These are phyloP conservation scores for Orchesella cincta DNA, from an alignment of 1,140 invertebrate species.

Conservation along the genomic window DNA sequence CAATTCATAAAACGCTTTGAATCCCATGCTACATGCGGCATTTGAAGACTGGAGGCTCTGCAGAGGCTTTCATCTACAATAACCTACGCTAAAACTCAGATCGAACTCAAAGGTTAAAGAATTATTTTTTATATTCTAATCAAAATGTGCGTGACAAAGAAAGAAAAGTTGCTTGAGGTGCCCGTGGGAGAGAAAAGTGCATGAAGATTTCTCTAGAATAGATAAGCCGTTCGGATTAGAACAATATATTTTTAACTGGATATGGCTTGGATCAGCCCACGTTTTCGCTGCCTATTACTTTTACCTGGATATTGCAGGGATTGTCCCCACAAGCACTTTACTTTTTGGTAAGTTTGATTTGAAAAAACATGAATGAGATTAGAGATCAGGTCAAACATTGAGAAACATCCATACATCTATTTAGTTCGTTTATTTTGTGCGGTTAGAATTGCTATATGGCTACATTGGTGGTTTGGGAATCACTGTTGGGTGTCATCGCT, in stretches of 20 bases:
- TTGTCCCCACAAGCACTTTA: neutral
- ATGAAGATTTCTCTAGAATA: neutral
- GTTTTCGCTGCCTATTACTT: neutral
- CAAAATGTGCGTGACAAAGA: too few species aligned
- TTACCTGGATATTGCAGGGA: neutral
- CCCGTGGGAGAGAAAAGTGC: neutral
- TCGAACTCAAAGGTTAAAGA: too few species aligned
- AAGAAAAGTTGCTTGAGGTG: too few species aligned
- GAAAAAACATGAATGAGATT: neutral
- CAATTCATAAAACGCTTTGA: too few species aligned
- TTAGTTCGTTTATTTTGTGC: neutral
- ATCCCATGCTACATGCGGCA: too few species aligned
- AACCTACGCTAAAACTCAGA: too few species aligned
- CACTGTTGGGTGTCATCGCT: slow-evolving; percentile 62
- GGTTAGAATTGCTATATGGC: neutral
- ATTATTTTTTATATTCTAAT: too few species aligned
- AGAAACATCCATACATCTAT: neutral
- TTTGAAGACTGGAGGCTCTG: too few species aligned
- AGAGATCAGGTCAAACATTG: too few species aligned
- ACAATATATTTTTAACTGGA: neutral
- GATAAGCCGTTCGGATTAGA: slow-evolving; percentile 4
- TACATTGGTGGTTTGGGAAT: slow-evolving; percentile 57
- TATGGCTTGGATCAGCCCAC: neutral
- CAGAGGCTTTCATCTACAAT: too few species aligned
- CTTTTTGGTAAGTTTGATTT: neutral